Evolutionary conservation across 1,140 invertebrate species (phyloP), one percentile per base, ranked within the genome.

Genomic region (Conus ventricosus): DNA sequence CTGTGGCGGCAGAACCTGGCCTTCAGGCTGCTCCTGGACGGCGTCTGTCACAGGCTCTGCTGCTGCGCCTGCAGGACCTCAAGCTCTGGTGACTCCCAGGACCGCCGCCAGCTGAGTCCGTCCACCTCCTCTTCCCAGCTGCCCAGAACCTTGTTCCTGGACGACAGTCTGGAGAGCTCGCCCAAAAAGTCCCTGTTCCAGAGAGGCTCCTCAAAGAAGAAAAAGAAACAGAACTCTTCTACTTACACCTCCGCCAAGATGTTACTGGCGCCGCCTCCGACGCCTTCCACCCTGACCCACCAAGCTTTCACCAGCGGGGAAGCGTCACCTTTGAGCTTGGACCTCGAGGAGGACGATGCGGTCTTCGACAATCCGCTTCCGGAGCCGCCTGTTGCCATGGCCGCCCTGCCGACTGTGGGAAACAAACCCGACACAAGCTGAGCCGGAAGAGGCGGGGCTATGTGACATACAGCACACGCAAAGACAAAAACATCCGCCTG

Each of bases 401-500:
- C 82, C 8, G 17, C 10, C 5, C 20, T 67, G 82, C 82, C 57
- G 8, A 25, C 55, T 25, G 55, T 10, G n/a, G 23, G 57, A 10
- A 27, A 20, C 27, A 84, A 84, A n/a, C 82, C 4, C 54, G 82
- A 63, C 82, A 84, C 57, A n/a, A 54, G n/a, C 25, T 84, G n/a
- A 84, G 82, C 57, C 54, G 82, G 10, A 84, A 84, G 82, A 60
- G 82, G 57, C 54, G 82, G 5, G 57, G 82, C 55, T 63, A 84
- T 55, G 82, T 84, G 82, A 53, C 82, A 0, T 84, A 84, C 82
- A 84, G 25, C 82, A 63, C 82, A 8, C 25, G 55, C 13, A 84
- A 84, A 25, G 82, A 84, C 57, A 81, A 81, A 51, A 67, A 67
- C 57, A 27, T 84, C n/a, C 54, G 82, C 23, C 82, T 84, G 20